Evolutionary conservation across 2,888 invertebrate genomes (phyloP), one percentile per base, ranked within the genome.

Genomic region (Drosophila borborema): DNA sequence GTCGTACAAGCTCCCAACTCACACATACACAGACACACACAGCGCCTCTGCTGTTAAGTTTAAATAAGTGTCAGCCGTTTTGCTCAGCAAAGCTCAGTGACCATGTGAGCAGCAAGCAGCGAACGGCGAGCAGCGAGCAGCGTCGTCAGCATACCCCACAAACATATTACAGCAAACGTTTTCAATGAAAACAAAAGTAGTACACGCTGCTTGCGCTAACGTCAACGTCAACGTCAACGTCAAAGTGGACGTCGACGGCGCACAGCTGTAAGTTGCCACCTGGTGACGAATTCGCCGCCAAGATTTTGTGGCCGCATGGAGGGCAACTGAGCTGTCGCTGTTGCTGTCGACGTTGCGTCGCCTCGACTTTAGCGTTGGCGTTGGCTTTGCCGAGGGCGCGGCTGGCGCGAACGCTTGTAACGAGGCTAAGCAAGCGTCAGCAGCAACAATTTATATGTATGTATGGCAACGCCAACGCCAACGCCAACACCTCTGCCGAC

Each of bases 101-200:
- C 90, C 86, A 87, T 87, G 86, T 88, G 86, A 77, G 77, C 80
- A 80, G 85, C 89, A 63, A 16, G 43, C 43, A 20, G 56, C 43
- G 43, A 14, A 55, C 72, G 54, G 67, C 41, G 64, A 59, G 38
- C 54, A 28, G 54, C n/a, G 23, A 10, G 53, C 66, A 61, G 54
- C 78, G 64, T 61, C 72, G 67, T 66, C 75, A 76, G 69, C 77
- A 68, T 72, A 82, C 82, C 84, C 82, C 87, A 77, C 84, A 90
- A 89, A 83, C 89, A 87, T 81, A 81, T 89, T 85, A 85, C 84
- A 85, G 82, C 87, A 89, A 85, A 88, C 86, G 88, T 86, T 86
- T 86, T 88, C 86, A 86, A 86, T 86, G 86, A 86, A 86, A 86
- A 86, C 80, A 86, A 86, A 86, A 86, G 86, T 86, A 86, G 86